Conservation (phyloP, 2,888 invertebrate species). For the Eupithecia abbreviata region DNA sequence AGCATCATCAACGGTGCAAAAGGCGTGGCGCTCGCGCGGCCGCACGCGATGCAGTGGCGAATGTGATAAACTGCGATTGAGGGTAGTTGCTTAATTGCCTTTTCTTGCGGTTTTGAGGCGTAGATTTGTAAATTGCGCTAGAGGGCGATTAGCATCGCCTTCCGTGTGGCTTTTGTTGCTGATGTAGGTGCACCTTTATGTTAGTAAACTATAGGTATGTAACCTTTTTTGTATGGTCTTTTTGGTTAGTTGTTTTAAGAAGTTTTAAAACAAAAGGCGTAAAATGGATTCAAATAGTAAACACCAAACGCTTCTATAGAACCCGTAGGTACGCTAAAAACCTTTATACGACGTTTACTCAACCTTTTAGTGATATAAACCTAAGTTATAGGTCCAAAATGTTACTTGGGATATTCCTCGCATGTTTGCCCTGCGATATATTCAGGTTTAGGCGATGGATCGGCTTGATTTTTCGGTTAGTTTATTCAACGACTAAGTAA, state of each 20-base stretch:
- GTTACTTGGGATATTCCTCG: too few relatives aligned
- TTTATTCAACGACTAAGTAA: background rate
- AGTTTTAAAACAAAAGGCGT: background rate
- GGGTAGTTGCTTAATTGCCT: slow-evolving; percentile 37
- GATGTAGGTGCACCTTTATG: background rate
- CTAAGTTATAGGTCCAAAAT: too few relatives aligned
- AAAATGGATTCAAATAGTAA: too few relatives aligned
- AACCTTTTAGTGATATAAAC: too few relatives aligned
- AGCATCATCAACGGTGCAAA: background rate
- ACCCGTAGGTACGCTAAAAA: too few relatives aligned
- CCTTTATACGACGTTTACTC: too few relatives aligned
- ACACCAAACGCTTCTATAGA: too few relatives aligned
- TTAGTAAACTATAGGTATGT: background rate
- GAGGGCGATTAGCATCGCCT: slow-evolving; percentile 28
- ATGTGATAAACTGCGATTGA: slow-evolving; percentile 36
- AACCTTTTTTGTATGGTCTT: background rate
- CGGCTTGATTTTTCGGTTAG: background rate
- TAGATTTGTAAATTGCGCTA: slow-evolving; percentile 36
- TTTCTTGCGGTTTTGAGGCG: slow-evolving; percentile 35
- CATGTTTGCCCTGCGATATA: background rate
- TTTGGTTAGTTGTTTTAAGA: background rate
- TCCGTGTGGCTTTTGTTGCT: slow-evolving; percentile 5
- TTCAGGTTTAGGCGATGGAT: background rate
- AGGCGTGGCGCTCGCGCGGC: background rate
- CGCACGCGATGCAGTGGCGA: slow-evolving; percentile 29